Base-by-base conservation (phyloP, 2,888 invertebrate genomes). In the Hirtodrosophila histrioides region DNA sequence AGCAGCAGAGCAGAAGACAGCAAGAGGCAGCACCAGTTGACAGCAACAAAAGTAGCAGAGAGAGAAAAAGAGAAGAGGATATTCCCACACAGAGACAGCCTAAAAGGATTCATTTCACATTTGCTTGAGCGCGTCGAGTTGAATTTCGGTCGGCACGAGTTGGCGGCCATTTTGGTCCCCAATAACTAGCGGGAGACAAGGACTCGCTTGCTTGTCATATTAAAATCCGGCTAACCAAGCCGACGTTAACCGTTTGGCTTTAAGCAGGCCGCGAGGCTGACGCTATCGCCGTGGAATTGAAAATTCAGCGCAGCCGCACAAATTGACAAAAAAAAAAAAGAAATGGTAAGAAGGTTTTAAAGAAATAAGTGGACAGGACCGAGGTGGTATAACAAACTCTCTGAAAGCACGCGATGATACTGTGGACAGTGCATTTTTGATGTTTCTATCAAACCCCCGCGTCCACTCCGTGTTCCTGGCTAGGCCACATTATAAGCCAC, bases 71-170 rank as follows among this genome's bases (percentile, higher is more conserved):
- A 24, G 9, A 24, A 9, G 44, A 44, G n/a, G 8, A 48, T 12
- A 45, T 37, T 57, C 9, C 10, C 29, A 31, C 37, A 10, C 17
- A 50, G 36, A 49, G 43, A 31, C 50, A 27, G 50, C 50, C 43
- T 11, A 56, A 83, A 80, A 88, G 86, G 83, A 88, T 87, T 86
- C 87, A 69, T 75, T 76, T 88, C 73, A 74, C 57, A 61, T 73
- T 78, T 81, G 73, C 74, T 78, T 66, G 56, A 75, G 78, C 69
- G 71, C 67, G 58, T 61, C 48, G 48, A 46, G 39, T 35, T 31
- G 49, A 43, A 55, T 45, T 55, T 55, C 57, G 31, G 49, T 24
- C 23, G 37, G 11, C 29, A 40, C 29, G 50, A 50, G 49, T 44
- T 48, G 58, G 55, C 78, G 53, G 77, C 78, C 82, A 76, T 78